phyloP scores from a whole-genome alignment of 2,797 vertebrate genomes.

The Phyllotis vaccarum region DNA sequence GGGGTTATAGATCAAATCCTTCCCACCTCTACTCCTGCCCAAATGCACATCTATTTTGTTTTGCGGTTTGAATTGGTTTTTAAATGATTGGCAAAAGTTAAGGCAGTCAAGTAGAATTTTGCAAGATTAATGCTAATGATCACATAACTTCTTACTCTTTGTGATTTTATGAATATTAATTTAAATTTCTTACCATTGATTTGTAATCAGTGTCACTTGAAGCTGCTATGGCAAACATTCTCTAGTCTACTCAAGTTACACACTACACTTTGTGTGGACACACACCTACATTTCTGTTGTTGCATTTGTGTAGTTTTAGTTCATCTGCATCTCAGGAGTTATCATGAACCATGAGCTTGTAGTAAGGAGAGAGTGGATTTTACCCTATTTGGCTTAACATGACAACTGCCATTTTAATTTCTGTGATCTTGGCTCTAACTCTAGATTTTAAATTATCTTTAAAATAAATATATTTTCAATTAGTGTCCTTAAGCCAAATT shows the following conservation, averaged over 20 bases:
- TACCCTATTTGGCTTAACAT: neutral
- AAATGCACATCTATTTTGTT: neutral
- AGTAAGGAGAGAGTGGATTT: neutral
- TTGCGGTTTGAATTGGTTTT: neutral
- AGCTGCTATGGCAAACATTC: neutral
- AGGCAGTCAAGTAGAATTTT: neutral
- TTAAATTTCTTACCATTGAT: neutral
- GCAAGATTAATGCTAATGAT: neutral
- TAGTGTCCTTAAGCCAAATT: neutral
- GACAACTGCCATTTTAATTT: neutral
- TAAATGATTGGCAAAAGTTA: neutral
- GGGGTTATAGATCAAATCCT: no score
- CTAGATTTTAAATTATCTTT: neutral
- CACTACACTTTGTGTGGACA: neutral
- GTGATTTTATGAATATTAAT: neutral
- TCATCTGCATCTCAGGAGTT: neutral
- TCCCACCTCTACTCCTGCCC: neutral
- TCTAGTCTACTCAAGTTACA: neutral
- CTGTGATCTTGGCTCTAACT: neutral
- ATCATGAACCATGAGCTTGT: neutral
- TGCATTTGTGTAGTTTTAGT: neutral
- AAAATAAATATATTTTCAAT: neutral
- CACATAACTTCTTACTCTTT: neutral
- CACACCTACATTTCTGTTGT: neutral
- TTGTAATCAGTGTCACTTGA: neutral